These are phyloP conservation scores for Myodes glareolus DNA, from an alignment of 2,113 vertebrate genomes.

Conservation along the genomic window DNA sequence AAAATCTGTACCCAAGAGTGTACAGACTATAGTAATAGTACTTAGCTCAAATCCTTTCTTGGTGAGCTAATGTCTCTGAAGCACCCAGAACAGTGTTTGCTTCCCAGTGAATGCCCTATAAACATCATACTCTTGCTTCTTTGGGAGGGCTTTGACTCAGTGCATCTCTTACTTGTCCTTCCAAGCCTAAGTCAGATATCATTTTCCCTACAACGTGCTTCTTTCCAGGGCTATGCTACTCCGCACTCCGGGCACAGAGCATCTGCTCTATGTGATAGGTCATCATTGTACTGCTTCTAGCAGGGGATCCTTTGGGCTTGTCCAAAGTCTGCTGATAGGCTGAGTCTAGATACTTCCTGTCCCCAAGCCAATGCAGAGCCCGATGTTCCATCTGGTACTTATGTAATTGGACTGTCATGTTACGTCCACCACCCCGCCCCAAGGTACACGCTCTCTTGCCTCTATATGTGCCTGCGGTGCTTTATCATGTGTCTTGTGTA, in stretches of 20 bases:
- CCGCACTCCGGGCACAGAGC: background rate
- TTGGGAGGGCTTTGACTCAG: background rate
- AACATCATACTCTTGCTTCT: background rate
- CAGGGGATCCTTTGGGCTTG: background rate
- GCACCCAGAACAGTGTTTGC: background rate
- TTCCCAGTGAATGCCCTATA: background rate
- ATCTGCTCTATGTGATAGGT: background rate
- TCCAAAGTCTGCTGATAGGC: background rate
- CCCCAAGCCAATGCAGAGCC: background rate
- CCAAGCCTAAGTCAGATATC: background rate
- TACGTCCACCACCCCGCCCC: background rate
- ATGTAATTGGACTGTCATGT: background rate
- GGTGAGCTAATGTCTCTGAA: background rate
- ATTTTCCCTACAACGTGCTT: background rate
- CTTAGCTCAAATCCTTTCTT: background rate
- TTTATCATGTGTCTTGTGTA: background rate
- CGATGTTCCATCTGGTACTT: background rate
- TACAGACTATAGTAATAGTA: background rate
- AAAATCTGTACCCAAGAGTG: background rate
- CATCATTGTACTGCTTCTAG: background rate
- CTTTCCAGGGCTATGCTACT: background rate
- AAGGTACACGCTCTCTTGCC: background rate
- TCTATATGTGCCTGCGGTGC: background rate
- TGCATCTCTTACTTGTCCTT: background rate
- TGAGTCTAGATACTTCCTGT: background rate